Evolutionary conservation across 2,113 vertebrate genomes (phyloP).

Genomic region (human): DNA sequence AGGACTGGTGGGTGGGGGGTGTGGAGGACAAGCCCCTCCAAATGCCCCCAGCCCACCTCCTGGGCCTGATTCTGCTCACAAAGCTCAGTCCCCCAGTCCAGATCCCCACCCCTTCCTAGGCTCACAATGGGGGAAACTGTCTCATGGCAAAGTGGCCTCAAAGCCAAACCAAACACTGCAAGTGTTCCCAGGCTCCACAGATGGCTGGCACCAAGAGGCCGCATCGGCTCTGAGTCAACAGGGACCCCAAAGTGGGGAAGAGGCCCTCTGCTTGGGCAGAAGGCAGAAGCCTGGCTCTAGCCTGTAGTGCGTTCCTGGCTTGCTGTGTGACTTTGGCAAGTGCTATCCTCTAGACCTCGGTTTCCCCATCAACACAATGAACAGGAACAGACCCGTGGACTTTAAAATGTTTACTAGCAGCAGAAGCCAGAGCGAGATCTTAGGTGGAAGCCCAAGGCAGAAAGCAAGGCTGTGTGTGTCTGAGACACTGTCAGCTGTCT

Average conservation of each 20-base stretch:
- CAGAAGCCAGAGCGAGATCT: background rate
- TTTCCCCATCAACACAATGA: background rate
- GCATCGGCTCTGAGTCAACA: background rate
- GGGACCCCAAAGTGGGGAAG: background rate
- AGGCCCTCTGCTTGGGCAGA: background rate
- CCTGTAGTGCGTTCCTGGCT: background rate
- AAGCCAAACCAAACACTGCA: slow-evolving; percentile 74
- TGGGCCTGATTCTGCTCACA: background rate
- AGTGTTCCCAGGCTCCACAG: slow-evolving; percentile 49
- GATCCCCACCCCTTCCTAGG: background rate
- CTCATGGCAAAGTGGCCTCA: slow-evolving; percentile 54
- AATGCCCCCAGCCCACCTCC: background rate
- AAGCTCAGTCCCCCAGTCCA: slow-evolving; percentile 12
- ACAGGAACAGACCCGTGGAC: background rate
- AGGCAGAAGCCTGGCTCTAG: background rate
- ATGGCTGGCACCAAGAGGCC: slow-evolving; percentile 30
- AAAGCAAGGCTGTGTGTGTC: background rate
- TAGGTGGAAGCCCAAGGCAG: background rate
- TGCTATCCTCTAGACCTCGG: background rate
- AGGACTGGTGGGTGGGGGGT: background rate
- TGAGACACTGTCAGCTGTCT: background rate
- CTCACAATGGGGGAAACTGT: slow-evolving; percentile 44
- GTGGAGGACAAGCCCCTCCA: background rate
- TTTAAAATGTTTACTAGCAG: background rate
- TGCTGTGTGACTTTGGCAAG: background rate